Evolutionary conservation across 2,797 vertebrate species (phyloP).

Genomic region (Sorex maritimensis): DNA sequence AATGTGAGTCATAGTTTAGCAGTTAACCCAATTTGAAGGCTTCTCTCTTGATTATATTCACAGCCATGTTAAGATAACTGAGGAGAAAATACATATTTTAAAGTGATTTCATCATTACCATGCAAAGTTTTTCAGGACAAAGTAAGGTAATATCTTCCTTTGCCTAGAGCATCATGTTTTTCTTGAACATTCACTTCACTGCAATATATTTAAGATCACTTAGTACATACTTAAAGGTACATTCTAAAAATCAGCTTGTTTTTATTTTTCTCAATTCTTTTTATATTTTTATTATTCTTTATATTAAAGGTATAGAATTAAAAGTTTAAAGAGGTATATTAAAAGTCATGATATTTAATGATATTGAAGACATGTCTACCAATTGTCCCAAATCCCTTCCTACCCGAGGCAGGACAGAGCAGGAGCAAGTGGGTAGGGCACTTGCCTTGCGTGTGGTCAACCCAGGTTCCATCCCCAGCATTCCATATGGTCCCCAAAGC

Average conservation of each 20-base stretch:
- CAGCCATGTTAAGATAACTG: neutral
- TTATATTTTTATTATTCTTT: neutral
- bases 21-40: neutral
- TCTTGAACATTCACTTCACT: constrained; percentile 36
- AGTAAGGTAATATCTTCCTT: neutral
- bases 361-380: neutral
- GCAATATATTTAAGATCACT: neutral
- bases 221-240: neutral
- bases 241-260: constrained; percentile 52
- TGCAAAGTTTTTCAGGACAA: neutral
- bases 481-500: too few species aligned
- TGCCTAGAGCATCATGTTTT: neutral
- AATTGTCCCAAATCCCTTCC: neutral
- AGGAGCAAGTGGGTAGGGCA: too few species aligned
- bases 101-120: neutral
- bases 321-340: too few species aligned
- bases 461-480: too few species aligned
- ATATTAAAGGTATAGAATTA: too few species aligned
- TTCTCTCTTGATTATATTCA: neutral
- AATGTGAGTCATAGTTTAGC: neutral
- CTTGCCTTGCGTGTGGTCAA: too few species aligned
- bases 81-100: neutral
- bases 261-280: neutral
- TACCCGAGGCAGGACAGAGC: neutral
- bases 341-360: neutral